Conservation (phyloP, 1,140 invertebrate genomes). For the Steinernema khuongi region DNA sequence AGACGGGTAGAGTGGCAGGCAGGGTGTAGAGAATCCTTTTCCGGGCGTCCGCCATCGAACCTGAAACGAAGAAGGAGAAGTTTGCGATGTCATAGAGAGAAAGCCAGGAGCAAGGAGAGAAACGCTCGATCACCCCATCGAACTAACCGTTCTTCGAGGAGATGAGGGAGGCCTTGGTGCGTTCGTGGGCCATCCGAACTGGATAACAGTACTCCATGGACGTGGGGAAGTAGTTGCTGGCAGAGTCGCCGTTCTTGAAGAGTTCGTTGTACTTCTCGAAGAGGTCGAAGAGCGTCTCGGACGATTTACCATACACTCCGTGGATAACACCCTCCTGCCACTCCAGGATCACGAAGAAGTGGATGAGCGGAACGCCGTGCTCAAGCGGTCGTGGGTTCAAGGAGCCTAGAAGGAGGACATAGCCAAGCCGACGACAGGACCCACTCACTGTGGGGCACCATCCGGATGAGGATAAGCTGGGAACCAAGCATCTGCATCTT, state of each 20-base stretch:
- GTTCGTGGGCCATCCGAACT: neutral
- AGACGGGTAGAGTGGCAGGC: neutral
- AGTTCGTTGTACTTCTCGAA: neutral
- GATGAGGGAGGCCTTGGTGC: neutral
- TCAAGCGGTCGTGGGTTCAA: neutral
- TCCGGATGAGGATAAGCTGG: neutral
- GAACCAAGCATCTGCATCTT: constrained; percentile 8
- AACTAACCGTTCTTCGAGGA: neutral
- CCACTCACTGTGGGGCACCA: neutral
- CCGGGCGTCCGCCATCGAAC: neutral
- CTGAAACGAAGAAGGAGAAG: neutral
- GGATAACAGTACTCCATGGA: neutral
- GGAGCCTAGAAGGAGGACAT: neutral
- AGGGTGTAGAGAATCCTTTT: neutral
- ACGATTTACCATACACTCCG: neutral
- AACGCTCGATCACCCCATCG: neutral
- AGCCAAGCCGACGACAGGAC: neutral
- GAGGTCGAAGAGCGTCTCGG: neutral
- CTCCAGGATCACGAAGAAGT: neutral
- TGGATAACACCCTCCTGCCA: neutral
- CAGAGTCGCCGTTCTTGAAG: neutral
- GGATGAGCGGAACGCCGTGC: neutral
- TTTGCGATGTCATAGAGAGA: too few relatives aligned
- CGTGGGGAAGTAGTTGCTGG: neutral
- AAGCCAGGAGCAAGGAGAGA: too few relatives aligned